A percentile compares a stretch with the other conserved stretches of the same genome.
Evolutionary conservation across 2,888 invertebrate genomes (phyloP).

Genomic region (Oligia fasciuncula): DNA sequence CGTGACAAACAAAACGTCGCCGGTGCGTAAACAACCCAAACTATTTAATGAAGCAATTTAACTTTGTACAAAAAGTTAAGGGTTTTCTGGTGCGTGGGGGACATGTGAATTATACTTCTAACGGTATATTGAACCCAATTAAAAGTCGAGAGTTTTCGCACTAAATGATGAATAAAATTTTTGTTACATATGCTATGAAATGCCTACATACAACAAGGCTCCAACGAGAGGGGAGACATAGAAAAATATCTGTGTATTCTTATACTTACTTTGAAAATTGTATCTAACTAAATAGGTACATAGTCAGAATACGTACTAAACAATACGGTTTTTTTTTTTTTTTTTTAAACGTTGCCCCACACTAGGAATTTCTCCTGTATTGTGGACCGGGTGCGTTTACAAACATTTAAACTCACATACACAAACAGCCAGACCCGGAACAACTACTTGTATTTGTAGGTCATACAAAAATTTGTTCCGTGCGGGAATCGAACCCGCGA

Average conservation of each 20-base stretch:
- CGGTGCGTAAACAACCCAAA: slow-evolving; percentile 32
- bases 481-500: too few species aligned
- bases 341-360: too few species aligned
- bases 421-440: too few species aligned
- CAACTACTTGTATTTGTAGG: too few species aligned
- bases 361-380: too few species aligned
- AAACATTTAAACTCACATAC: too few species aligned
- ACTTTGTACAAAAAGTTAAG: slow-evolving; percentile 41
- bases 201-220: background rate
- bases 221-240: background rate
- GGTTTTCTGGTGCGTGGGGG: background rate
- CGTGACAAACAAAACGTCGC: slow-evolving; percentile 23
- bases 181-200: background rate
- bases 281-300: background rate
- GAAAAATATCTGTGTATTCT: background rate
- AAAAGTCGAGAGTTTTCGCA: slow-evolving; percentile 9
- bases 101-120: slow-evolving; percentile 12
- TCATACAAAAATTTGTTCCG: too few species aligned
- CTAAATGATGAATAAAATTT: background rate
- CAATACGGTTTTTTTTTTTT: background rate
- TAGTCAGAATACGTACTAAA: background rate
- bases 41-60: slow-evolving; percentile 61
- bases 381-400: too few species aligned
- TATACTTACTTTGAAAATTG: background rate
- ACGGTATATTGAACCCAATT: slow-evolving; percentile 8